Evolutionary conservation across 2,888 invertebrate species (phyloP).

Genomic region (Tetheella fluctuosa): DNA sequence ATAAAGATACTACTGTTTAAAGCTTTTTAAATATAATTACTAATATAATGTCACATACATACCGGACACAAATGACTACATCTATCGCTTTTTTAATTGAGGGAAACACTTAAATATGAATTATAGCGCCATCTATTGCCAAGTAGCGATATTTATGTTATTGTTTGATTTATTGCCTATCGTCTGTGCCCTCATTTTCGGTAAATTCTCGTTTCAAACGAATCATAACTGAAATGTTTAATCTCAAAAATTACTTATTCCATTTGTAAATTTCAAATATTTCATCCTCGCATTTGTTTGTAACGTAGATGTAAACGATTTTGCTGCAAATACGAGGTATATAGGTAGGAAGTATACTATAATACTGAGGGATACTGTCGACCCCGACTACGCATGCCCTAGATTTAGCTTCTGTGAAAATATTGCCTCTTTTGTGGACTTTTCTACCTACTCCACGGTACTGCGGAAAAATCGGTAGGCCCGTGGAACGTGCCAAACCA

Average conservation of each 20-base stretch:
- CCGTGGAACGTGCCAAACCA: constrained; percentile 73
- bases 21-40: neutral
- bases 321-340: no score
- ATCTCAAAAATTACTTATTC: constrained; percentile 30
- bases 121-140: constrained; percentile 68
- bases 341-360: no score
- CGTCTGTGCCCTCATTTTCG: constrained; percentile 64
- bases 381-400: constrained; percentile 64
- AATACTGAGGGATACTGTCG: constrained; percentile 51
- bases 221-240: constrained; percentile 38
- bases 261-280: constrained; percentile 33
- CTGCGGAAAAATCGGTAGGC: constrained; percentile 69
- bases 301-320: constrained; percentile 69
- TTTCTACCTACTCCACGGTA: constrained; percentile 36
- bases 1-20: neutral
- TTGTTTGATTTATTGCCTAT: constrained; percentile 50
- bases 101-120: neutral
- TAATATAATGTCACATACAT: no score
- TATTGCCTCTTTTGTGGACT: constrained; percentile 67
- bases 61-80: neutral
- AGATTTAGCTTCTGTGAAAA: constrained; percentile 70
- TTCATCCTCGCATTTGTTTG: constrained; percentile 57
- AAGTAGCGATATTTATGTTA: constrained; percentile 58
- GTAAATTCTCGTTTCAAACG: constrained; percentile 55
- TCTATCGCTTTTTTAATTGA: neutral